These are phyloP conservation scores for Aplochiton taeniatus DNA, from an alignment of 2,797 vertebrate species.

Conservation along the genomic window DNA sequence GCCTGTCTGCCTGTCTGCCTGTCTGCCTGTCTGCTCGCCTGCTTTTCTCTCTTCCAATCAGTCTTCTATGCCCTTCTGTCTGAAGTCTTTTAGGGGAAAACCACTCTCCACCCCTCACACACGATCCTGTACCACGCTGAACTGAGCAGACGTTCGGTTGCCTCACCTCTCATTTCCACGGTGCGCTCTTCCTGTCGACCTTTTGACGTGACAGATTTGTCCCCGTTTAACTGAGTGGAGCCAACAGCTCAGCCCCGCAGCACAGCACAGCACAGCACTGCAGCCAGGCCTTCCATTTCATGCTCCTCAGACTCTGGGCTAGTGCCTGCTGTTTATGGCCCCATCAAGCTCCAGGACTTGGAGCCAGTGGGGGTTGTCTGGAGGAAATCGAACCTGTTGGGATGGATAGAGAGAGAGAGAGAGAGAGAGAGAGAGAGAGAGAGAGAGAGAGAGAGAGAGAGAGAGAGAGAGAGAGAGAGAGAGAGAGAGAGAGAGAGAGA, in stretches of 20 bases:
- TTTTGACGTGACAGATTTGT: slow-evolving; percentile 21
- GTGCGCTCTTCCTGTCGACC: neutral
- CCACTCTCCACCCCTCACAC: too few species aligned
- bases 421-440: neutral
- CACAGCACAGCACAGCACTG: too few species aligned
- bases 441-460: slow-evolving; percentile 1
- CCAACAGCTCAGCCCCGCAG: neutral
- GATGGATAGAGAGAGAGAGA: slow-evolving; percentile 20
- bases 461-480: neutral
- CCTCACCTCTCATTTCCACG: neutral
- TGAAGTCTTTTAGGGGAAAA: too few species aligned
- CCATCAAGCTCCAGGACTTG: slow-evolving; percentile 52
- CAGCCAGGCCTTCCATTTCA: slow-evolving; percentile 52
- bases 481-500: too few species aligned
- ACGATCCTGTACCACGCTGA: too few species aligned
- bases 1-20: neutral
- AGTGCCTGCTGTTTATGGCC: slow-evolving; percentile 47
- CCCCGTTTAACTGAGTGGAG: neutral
- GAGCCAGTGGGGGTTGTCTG: slow-evolving; percentile 48
- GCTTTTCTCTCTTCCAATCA: neutral
- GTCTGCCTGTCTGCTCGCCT: neutral
- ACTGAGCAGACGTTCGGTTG: neutral
- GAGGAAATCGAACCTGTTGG: slow-evolving; percentile 41
- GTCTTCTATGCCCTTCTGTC: neutral
- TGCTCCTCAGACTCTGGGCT: slow-evolving; percentile 37